Evolutionary conservation across 1,140 invertebrate genomes (phyloP).

Genomic region (Nebria ingens): DNA sequence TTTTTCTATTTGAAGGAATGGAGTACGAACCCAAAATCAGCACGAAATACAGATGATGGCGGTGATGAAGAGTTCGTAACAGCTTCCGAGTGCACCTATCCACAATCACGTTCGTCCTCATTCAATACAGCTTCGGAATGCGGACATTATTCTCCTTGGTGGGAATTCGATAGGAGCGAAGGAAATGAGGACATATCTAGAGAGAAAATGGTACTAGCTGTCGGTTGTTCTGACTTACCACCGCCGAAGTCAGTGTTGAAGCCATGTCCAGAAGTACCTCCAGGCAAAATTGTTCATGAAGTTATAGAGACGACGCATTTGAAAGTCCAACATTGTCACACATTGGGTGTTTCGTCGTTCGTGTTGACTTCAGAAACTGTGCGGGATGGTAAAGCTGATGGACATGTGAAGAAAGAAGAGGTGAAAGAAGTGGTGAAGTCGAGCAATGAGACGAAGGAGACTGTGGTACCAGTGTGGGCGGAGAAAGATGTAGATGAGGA

Average conservation of each 20-base stretch:
- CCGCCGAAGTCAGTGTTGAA: conserved; percentile 27
- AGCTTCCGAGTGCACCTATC: conserved; percentile 56
- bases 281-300: conserved; percentile 40
- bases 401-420: conserved; percentile 22
- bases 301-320: conserved; percentile 45
- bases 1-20: conserved; percentile 26
- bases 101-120: conserved; percentile 51
- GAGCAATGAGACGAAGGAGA: conserved; percentile 16
- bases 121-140: conserved; percentile 56
- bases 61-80: conserved; percentile 53
- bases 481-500: conserved; percentile 23
- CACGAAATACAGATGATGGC: conserved; percentile 26
- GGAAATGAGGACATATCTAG: conserved; percentile 28
- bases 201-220: conserved; percentile 34
- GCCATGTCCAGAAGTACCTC: conserved; percentile 31
- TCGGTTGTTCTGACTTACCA: conserved; percentile 31
- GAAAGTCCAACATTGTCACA: conserved; percentile 41
- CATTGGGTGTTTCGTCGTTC: conserved; percentile 40
- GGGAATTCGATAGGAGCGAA: conserved; percentile 32
- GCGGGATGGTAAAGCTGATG: conserved; percentile 31
- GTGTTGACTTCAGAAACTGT: conserved; percentile 40
- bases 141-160: conserved; percentile 43
- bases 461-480: conserved; percentile 8
- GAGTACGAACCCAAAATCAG: conserved; percentile 26
- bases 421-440: not conserved